These are phyloP conservation scores for Diogma glabrata DNA, from an alignment of 2,888 invertebrate genomes.

Conservation along the genomic window DNA sequence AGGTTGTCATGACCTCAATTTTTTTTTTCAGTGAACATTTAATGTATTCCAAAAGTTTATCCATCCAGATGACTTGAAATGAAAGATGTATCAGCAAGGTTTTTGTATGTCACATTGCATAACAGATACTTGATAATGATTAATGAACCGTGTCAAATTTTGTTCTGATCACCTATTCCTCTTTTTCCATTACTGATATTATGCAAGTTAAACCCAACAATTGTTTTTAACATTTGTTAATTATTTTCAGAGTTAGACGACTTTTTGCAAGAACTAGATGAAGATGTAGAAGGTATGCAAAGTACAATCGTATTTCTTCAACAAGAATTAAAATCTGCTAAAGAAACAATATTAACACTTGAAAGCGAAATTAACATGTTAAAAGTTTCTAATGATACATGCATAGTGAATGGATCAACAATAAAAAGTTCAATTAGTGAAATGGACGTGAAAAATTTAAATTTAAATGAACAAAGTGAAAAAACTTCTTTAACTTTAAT, in stretches of 20 bases:
- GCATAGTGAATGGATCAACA: conserved; percentile 16
- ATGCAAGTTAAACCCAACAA: too few relatives aligned
- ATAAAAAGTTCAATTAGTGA: conserved; percentile 16
- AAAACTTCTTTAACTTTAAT: conserved; percentile 6
- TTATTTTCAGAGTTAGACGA: conserved; percentile 70
- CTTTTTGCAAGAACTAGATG: conserved; percentile 89
- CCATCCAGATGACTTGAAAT: too few relatives aligned
- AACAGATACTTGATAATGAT: neutral
- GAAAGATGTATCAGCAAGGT: too few relatives aligned
- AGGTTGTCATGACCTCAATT: too few relatives aligned
- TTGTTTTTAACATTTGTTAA: too few relatives aligned
- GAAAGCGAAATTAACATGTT: conserved; percentile 44
- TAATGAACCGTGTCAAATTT: neutral
- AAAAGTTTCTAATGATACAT: conserved; percentile 18
- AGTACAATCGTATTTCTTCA: conserved; percentile 91
- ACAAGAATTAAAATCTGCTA: conserved; percentile 78
- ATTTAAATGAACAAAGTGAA: conserved; percentile 7
- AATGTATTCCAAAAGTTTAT: too few relatives aligned
- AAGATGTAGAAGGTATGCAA: conserved; percentile 98
- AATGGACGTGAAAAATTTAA: conserved; percentile 16
- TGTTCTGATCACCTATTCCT: too few relatives aligned
- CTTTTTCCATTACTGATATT: too few relatives aligned
- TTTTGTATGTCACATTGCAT: too few relatives aligned
- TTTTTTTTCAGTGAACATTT: too few relatives aligned
- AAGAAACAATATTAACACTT: conserved; percentile 51